phyloP scores from a whole-genome alignment of 2,888 invertebrate species.

The Eristalis intricaria region DNA sequence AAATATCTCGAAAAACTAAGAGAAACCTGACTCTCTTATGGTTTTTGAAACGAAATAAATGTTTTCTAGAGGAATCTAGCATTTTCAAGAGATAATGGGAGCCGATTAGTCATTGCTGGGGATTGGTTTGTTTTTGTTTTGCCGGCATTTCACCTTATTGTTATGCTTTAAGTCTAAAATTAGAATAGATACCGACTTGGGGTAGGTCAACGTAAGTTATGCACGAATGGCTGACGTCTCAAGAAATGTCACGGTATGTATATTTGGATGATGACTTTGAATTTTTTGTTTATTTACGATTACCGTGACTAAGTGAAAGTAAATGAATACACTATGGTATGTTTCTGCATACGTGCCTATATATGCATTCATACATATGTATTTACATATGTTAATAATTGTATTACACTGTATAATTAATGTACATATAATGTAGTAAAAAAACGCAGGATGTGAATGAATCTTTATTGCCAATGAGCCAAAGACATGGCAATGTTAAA shows the following conservation, averaged over 20 bases:
- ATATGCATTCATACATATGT: not conserved
- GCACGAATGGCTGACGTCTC: not conserved
- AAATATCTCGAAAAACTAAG: conserved; percentile 1
- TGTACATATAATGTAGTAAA: not conserved
- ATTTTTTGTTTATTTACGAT: too few relatives aligned
- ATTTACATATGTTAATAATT: conserved; percentile 23
- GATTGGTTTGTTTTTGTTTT: not conserved
- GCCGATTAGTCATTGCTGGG: not conserved
- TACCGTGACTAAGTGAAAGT: not conserved
- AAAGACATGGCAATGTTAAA: too few relatives aligned
- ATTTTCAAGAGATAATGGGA: not conserved
- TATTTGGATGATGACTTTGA: too few relatives aligned
- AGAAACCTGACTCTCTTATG: conserved; percentile 7
- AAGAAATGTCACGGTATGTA: too few relatives aligned
- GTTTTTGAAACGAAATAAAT: not conserved
- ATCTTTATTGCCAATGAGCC: too few relatives aligned
- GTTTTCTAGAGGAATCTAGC: conserved; percentile 35
- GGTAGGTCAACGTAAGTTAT: conserved; percentile 36
- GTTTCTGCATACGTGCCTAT: conserved; percentile 24
- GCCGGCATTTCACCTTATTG: conserved; percentile 16
- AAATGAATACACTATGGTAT: not conserved
- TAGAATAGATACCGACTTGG: conserved; percentile 18
- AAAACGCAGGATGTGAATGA: too few relatives aligned
- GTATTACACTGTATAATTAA: too few relatives aligned
- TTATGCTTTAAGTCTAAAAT: conserved; percentile 18